Base-by-base conservation (phyloP, 2,888 invertebrate species). In the Oscheius onirici region DNA sequence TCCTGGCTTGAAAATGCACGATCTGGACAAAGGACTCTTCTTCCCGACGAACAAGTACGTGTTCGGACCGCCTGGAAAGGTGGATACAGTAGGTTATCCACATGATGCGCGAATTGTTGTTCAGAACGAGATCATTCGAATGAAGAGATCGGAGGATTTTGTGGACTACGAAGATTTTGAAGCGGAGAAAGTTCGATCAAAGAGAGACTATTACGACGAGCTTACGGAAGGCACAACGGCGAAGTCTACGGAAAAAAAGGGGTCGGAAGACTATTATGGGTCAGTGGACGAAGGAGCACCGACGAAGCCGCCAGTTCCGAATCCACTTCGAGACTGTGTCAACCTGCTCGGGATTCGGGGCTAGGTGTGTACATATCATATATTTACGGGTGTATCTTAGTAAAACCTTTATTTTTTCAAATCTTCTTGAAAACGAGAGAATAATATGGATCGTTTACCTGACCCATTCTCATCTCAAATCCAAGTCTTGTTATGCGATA, bases 121-220 rank as follows among this genome's bases (percentile, higher is more conserved):
- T 54, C 13, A 28, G 26, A 52, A 41, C 22, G 52, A 52, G 0
- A 74, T 75, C 17, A 79, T 72, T 11, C 60, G 79, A 24, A 58
- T 75, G 52, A 68, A 70, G 3, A 24, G 79, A 43, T 65, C 34
- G 8, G 54, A 70, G 17, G 51, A 67, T 5, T 43, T 26, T 20
- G 55, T 46, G 17, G 49, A 52, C 13, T 65, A 46, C 22, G 65
- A 65, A 15, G 65, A 68, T 8, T 26, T 55, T 13, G 67, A 55
- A 22, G 57, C 43, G 15, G 52, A 34, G 1, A 54, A 55, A 8
- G 22, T 43, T 13, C 43, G 67, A 40, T 26, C 28, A 5, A 68
- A 68, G 34, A 54, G 67, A 24, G 78, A 78, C 41, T 79, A 79
- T 24, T 79, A 79, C 17, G 79, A 79, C 22, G 71, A 74, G 34